These are phyloP conservation scores for Lepidothrix coronata DNA, from an alignment of 2,113 vertebrate genomes.

Conservation along the genomic window DNA sequence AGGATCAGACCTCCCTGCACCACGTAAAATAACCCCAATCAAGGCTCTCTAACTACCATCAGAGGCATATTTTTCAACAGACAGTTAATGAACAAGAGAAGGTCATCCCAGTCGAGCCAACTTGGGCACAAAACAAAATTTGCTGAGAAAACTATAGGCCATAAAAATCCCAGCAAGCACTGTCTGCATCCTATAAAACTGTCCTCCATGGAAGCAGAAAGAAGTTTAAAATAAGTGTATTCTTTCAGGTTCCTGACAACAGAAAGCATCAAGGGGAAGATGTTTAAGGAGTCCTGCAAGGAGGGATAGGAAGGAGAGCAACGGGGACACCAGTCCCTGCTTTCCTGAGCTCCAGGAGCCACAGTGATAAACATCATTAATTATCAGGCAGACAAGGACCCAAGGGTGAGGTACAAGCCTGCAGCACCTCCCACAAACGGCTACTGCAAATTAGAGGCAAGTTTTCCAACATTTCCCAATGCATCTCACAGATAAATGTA, in stretches of 20 bases:
- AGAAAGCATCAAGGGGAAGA: not conserved
- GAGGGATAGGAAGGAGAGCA: not conserved
- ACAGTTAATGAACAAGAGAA: conserved; percentile 52
- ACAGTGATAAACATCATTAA: not conserved
- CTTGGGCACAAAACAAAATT: not conserved
- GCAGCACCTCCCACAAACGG: not conserved
- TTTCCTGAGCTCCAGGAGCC: not conserved
- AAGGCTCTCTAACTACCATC: not conserved
- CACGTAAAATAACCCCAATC: conserved; percentile 42
- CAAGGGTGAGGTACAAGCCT: not conserved
- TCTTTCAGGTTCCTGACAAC: conserved; percentile 7
- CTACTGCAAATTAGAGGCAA: not conserved
- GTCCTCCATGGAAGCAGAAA: not conserved
- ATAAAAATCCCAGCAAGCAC: conserved; percentile 35
- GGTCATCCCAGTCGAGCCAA: conserved; percentile 9
- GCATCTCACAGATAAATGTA: not conserved
- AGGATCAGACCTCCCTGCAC: conserved; percentile 23
- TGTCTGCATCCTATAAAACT: not conserved
- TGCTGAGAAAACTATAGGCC: conserved; percentile 22
- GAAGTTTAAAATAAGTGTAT: not conserved
- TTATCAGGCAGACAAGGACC: not conserved
- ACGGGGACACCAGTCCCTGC: not conserved
- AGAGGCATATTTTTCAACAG: conserved; percentile 12
- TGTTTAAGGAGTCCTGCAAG: not conserved
- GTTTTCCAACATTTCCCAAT: not conserved